Percentiles rank a stretch among this genome's conserved stretches.
phyloP scores from a whole-genome alignment of 2,797 vertebrate species.

The Microctenopoma stevenorrisi region DNA sequence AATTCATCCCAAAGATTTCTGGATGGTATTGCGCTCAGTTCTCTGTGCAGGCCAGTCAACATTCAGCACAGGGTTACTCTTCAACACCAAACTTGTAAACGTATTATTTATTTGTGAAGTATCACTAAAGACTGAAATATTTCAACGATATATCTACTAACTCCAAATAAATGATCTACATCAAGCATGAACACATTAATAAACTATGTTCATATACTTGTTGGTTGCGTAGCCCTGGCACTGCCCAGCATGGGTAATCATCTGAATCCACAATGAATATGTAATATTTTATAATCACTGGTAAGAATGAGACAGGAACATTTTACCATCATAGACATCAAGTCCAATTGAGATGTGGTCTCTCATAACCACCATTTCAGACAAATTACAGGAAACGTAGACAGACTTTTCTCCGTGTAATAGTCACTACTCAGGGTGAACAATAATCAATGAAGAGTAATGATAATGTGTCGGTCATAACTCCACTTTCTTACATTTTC shows the following conservation, averaged over 20 bases:
- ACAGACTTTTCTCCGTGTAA: slow-evolving; percentile 1
- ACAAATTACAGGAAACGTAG: slow-evolving; percentile 12
- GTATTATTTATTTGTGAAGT: background rate
- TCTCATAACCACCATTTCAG: slow-evolving; percentile 8
- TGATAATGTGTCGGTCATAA: slow-evolving; percentile 27
- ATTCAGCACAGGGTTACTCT: background rate
- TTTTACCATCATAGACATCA: slow-evolving; percentile 13
- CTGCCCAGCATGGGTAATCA: slow-evolving; percentile 17
- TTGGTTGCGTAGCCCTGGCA: slow-evolving; percentile 3
- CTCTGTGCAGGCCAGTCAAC: background rate
- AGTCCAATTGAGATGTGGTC: background rate
- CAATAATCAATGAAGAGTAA: slow-evolving; percentile 19
- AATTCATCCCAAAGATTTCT: slow-evolving; percentile 17
- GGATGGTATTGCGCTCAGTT: background rate
- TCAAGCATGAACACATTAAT: too few species aligned
- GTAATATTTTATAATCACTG: slow-evolving; percentile 36
- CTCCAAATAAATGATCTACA: too few species aligned
- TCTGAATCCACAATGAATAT: slow-evolving; percentile 38
- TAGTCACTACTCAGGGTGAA: slow-evolving; percentile 18
- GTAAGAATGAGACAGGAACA: slow-evolving; percentile 24
- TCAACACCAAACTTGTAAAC: slow-evolving; percentile 10
- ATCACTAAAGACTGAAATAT: too few species aligned
- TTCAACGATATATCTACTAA: too few species aligned
- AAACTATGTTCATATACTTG: too few species aligned
- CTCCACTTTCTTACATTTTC: background rate